A percentile compares a stretch with the other conserved stretches of the same genome.
phyloP scores from a whole-genome alignment of 2,888 invertebrate genomes.

The Zygogramma bicolorata region DNA sequence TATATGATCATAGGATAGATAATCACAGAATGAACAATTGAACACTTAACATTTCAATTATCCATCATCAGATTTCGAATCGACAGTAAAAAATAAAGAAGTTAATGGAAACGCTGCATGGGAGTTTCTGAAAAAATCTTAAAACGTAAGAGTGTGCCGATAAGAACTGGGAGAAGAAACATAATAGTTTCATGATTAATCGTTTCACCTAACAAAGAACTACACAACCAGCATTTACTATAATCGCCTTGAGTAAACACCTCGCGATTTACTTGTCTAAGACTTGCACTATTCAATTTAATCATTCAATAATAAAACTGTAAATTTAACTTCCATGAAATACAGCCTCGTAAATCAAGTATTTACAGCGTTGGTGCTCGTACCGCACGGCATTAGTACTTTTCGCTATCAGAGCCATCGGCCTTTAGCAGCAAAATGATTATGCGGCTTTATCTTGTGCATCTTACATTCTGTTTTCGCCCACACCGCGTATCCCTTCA shows the following conservation, averaged over 20 bases:
- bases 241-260: conserved; percentile 23
- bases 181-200: conserved; percentile 1
- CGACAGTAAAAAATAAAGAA: background rate
- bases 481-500: background rate
- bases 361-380: conserved; percentile 14
- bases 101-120: background rate
- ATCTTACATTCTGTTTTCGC: background rate
- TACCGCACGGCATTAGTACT: background rate
- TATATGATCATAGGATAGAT: too few relatives aligned
- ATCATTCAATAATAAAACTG: conserved; percentile 25
- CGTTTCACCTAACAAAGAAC: background rate
- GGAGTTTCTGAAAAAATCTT: background rate
- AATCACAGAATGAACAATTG: too few relatives aligned
- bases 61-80: too few relatives aligned
- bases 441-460: background rate
- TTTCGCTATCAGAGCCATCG: background rate
- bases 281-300: conserved; percentile 22
- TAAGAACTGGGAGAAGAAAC: background rate
- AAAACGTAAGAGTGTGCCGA: background rate
- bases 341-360: conserved; percentile 23
- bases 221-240: background rate
- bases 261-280: conserved; percentile 12
- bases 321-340: conserved; percentile 22
- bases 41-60: too few relatives aligned
- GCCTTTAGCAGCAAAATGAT: conserved; percentile 2